phyloP scores from a whole-genome alignment of 2,113 vertebrate species.

The Pelodiscus sinensis region DNA sequence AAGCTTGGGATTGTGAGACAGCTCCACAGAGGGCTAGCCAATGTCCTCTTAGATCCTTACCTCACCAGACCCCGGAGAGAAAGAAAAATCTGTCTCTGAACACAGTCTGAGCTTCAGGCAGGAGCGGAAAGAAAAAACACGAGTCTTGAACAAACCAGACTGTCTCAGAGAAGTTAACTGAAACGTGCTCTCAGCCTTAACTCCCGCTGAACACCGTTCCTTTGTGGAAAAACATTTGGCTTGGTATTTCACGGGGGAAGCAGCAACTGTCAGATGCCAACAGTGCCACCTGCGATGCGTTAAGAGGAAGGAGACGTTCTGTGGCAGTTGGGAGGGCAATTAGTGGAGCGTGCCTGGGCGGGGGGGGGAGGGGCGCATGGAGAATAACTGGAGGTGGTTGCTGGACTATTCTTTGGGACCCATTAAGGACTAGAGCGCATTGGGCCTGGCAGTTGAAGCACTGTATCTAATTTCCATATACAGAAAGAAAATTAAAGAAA shows the following conservation, averaged over 20 bases:
- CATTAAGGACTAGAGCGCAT: background rate
- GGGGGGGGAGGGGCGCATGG: too few species aligned
- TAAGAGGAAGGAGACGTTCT: rapidly evolving
- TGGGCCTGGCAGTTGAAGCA: background rate
- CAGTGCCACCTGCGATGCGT: rapidly evolving
- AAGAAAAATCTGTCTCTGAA: too few species aligned
- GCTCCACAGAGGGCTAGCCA: too few species aligned
- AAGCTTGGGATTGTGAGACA: too few species aligned
- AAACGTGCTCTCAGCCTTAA: slow-evolving; percentile 46
- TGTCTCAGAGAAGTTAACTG: background rate
- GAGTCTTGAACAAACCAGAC: too few species aligned
- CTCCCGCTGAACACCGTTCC: slow-evolving; percentile 3
- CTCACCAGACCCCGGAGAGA: too few species aligned
- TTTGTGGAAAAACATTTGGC: slow-evolving; percentile 1
- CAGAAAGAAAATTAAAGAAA: too few species aligned
- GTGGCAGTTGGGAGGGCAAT: rapidly evolving
- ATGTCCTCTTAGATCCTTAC: too few species aligned
- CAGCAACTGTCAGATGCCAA: background rate
- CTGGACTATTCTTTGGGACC: background rate
- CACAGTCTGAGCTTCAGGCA: too few species aligned
- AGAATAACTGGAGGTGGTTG: background rate
- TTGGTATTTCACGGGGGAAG: background rate
- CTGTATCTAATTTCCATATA: too few species aligned
- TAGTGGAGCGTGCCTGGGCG: too few species aligned
- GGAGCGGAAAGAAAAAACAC: too few species aligned